phyloP scores from a whole-genome alignment of 2,113 vertebrate genomes.

The Megaleporinus macrocephalus region DNA sequence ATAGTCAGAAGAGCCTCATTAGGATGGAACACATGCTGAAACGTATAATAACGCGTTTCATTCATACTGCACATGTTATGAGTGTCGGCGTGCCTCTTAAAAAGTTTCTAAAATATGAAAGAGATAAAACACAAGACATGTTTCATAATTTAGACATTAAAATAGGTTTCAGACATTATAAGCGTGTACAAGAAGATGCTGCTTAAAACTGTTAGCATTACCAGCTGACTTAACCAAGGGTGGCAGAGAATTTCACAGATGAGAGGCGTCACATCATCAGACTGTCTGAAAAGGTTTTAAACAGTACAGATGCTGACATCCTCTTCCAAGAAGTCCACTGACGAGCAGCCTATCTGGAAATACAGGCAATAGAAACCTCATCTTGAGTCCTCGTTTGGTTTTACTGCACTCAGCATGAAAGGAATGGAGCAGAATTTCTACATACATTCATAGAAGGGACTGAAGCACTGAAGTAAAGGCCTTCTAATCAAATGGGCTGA shows the following conservation, averaged over 20 bases:
- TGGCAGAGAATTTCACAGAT: neutral
- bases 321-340: neutral
- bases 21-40: neutral
- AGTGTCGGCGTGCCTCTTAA: neutral
- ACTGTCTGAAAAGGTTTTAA: neutral
- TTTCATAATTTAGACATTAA: neutral
- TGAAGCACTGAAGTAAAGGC: neutral
- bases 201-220: neutral
- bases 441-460: neutral
- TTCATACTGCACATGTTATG: neutral
- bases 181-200: neutral
- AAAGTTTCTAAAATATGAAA: neutral
- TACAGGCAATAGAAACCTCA: neutral
- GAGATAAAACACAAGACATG: neutral
- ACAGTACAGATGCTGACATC: neutral
- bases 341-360: neutral
- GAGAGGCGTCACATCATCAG: neutral
- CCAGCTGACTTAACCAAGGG: neutral
- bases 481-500: neutral
- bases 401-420: neutral
- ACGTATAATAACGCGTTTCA: neutral
- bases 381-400: neutral
- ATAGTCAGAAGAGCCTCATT: neutral
- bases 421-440: neutral
- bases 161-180: neutral